Evolutionary conservation across 2,888 invertebrate genomes (phyloP).

Genomic region (Falcaria lacertinaria): DNA sequence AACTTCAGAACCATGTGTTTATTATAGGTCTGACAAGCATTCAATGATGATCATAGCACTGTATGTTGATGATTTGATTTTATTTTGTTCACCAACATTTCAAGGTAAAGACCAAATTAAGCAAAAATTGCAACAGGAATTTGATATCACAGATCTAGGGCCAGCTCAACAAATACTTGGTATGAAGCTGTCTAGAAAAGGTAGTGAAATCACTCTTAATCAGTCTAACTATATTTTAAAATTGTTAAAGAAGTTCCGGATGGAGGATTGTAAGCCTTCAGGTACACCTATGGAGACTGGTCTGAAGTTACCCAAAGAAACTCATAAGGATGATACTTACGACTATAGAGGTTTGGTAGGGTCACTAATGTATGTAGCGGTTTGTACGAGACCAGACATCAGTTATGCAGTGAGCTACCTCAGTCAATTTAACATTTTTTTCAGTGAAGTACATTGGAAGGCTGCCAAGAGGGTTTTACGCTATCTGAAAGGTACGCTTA

Average conservation of each 20-base stretch:
- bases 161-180: background rate
- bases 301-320: background rate
- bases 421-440: too few relatives aligned
- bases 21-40: too few relatives aligned
- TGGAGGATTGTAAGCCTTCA: slow-evolving; percentile 1
- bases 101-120: background rate
- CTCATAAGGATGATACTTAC: background rate
- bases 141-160: background rate
- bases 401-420: too few relatives aligned
- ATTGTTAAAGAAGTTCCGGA: background rate
- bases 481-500: too few relatives aligned
- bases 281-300: background rate
- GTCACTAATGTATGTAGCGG: too few relatives aligned
- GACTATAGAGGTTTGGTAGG: slow-evolving; percentile 1
- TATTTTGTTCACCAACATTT: background rate
- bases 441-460: too few relatives aligned
- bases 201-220: background rate
- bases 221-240: background rate
- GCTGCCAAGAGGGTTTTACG: too few relatives aligned
- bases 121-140: background rate
- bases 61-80: background rate
- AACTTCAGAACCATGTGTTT: background rate
- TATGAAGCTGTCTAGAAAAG: background rate
- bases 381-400: too few relatives aligned
- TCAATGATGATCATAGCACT: background rate